Evolutionary conservation across 2,888 invertebrate species (phyloP), one percentile per base, ranked within the genome.

Genomic region (Torymus tubicola): DNA sequence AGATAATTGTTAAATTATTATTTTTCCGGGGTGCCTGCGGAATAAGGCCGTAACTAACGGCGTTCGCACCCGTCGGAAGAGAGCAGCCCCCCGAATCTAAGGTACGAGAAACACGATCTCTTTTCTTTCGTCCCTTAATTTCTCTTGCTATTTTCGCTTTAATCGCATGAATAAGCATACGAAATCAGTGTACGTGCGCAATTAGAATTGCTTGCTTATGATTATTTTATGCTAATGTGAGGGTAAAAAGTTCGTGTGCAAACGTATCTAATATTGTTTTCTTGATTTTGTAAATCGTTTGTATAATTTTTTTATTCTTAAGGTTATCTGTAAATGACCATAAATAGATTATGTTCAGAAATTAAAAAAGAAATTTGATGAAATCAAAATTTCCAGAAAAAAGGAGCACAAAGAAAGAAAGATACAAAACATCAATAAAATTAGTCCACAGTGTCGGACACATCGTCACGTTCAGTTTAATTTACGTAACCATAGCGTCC

Each of bases 1-100:
- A 88, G 89, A 88, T 89, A 88, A 87, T 87, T 85, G 86, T 83
- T 86, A 87, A 89, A 87, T 88, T 89, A 88, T 88, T 85, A 86
- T 88, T 87, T 88, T 87, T 83, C 85, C 85, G 83, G 84, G 79
- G 83, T 83, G 79, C 83, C 77, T 81, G 82, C 81, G 82, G 81
- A 78, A 82, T 80, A 76, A 79, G 81, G 82, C 82, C 85, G 85
- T 87, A 86, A 88, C 85, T 87, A 87, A 88, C 84, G 76, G 83
- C 71, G 14, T 50, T 21, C 58, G 18, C 57, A 16, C 10, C 16
- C 82, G 86, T 85, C 86, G 87, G 87, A 87, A 87, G 84, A 84
- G 82, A 81, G 75, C 42, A 18, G 64, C 21, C 21, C 69, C 53
- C 69, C 8, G 42, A 11, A 57, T 14, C 71, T 58, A 61, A 50